Evolutionary conservation across 2,888 invertebrate genomes (phyloP), one percentile per base, ranked within the genome.

Genomic region (Lutraria lutraria): DNA sequence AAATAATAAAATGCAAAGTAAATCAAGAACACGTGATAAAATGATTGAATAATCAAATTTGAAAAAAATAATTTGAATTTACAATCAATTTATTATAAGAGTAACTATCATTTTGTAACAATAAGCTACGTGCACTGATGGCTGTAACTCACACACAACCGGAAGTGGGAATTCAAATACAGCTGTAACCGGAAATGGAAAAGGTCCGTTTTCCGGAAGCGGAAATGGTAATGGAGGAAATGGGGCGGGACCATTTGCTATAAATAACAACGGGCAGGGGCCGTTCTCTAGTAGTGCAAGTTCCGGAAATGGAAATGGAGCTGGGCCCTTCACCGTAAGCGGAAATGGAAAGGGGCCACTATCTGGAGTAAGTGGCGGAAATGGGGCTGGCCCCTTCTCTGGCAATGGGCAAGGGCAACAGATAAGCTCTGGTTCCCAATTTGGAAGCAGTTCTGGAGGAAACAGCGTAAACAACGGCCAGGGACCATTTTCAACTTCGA

Each of bases 101-200:
- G 2, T 43, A 8, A 43, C 15, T n/a, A 63, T n/a, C 63, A 10
- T 83, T 15, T 68, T 25, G 31, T 82, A 43, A 54, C 21, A 60
- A 34, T 43, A 56, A 63, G 72, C 80, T 25, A 68, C 52, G 21
- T 84, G 83, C 72, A 88, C 82, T n/a, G 83, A 82, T 60, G 87
- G 76, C 43, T 82, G 82, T 83, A 79, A 83, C 76, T 34, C 72
- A 19, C 83, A 87, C 43, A 82, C n/a, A 34, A 60, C 83, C 25
- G 79, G 79, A 13, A 85, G 16, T 85, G 85, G 76, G 25, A 29
- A 21, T 31, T 25, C 34, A n/a, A 19, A 8, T 8, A 34, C 80
- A 31, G 68, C 31, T 52, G 81, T 43, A 0, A 81, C 1, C 25
- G 53, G 72, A 15, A 68, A 21, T 29, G 72, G 85, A 54, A n/a